A percentile compares a stretch with the other conserved stretches of the same genome.
Conservation (phyloP, 2,797 vertebrate genomes). For the Paedocypris micromegethes region DNA sequence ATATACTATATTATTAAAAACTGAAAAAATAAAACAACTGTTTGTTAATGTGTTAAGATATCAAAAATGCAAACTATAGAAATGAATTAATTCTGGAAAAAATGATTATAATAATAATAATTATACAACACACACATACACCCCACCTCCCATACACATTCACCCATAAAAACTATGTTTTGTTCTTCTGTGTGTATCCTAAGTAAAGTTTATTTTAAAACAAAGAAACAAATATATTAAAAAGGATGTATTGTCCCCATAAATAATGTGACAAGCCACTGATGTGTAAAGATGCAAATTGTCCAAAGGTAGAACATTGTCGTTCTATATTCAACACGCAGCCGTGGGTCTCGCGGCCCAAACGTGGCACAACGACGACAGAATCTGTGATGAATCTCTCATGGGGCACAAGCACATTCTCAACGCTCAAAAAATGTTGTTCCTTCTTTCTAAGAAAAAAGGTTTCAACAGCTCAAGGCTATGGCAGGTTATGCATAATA, state of each 20-base stretch:
- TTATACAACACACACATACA: too few relatives aligned
- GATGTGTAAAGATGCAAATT: constrained; percentile 36
- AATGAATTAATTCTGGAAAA: too few relatives aligned
- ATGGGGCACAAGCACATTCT: constrained; percentile 33
- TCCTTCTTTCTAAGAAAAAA: constrained; percentile 50
- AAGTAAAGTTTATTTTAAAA: neutral
- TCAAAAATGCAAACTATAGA: too few relatives aligned
- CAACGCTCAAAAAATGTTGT: constrained; percentile 15
- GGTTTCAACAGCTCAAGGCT: constrained; percentile 63
- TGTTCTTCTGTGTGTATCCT: too few relatives aligned
- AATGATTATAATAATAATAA: too few relatives aligned
- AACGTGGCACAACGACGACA: constrained; percentile 9
- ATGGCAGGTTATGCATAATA: constrained; percentile 67
- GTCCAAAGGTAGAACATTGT: neutral
- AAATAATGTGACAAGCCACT: constrained; percentile 4
- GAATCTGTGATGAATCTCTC: constrained; percentile 22
- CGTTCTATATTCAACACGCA: constrained; percentile 23
- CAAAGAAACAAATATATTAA: neutral
- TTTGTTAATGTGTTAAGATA: too few relatives aligned
- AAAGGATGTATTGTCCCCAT: neutral
- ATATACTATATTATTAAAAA: too few relatives aligned
- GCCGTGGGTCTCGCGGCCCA: constrained; percentile 23
- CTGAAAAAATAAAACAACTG: too few relatives aligned
- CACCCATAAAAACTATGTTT: too few relatives aligned
- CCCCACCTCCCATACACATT: too few relatives aligned